Conservation (phyloP, 2,888 invertebrate genomes). For the Venusia cambrica region DNA sequence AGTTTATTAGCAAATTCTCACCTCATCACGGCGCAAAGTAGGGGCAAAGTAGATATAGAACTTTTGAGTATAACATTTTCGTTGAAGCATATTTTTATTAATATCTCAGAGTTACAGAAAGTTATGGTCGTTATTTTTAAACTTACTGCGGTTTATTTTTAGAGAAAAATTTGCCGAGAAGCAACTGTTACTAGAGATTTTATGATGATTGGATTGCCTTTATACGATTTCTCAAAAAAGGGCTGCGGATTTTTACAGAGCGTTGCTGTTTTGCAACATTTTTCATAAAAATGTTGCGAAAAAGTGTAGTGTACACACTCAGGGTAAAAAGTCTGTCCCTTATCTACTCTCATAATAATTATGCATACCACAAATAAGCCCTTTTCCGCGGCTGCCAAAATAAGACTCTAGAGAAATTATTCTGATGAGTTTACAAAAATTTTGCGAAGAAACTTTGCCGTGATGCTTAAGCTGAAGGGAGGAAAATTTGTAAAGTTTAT, state of each 20-base stretch:
- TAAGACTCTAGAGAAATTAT: conserved; percentile 31
- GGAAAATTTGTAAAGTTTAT: conserved; percentile 13
- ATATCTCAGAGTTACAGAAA: conserved; percentile 9
- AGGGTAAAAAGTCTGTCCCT: conserved; percentile 6
- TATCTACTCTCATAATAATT: conserved; percentile 12
- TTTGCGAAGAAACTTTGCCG: conserved; percentile 24
- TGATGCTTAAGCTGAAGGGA: conserved; percentile 22
- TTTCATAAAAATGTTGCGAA: too few species aligned
- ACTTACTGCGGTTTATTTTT: too few species aligned
- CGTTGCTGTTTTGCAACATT: too few species aligned
- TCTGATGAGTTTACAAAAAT: conserved; percentile 30
- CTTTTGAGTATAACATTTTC: conserved; percentile 39
- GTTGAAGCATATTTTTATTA: conserved; percentile 17
- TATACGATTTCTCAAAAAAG: too few species aligned
- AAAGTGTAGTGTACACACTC: too few species aligned
- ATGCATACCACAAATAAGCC: conserved; percentile 24
- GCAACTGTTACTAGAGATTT: too few species aligned
- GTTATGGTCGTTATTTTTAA: conserved; percentile 4
- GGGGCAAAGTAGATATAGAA: conserved; percentile 37
- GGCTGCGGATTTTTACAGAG: too few species aligned
- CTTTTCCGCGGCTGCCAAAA: conserved; percentile 21
- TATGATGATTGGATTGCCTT: too few species aligned
- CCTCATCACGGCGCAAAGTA: conserved; percentile 41
- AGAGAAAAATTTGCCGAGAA: too few species aligned
- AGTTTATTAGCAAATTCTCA: conserved; percentile 54